A percentile compares a stretch with the other conserved stretches of the same genome.
Evolutionary conservation across 2,113 vertebrate species (phyloP).

Genomic region (Burhinus bistriatus): DNA sequence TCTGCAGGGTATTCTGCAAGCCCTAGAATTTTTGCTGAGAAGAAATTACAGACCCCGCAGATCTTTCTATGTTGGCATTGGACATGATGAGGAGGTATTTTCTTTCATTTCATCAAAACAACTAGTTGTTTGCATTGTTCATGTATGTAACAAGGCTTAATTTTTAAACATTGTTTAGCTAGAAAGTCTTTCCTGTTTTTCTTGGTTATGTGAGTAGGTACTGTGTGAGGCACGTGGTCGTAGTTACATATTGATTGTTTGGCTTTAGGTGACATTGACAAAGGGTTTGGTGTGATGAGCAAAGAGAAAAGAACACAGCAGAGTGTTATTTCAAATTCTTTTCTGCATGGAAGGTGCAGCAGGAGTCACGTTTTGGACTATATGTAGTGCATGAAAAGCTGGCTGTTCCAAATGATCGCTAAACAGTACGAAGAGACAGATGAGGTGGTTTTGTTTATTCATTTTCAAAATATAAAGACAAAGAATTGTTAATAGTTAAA

Average conservation of each 20-base stretch:
- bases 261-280: not conserved
- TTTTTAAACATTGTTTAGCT: not conserved
- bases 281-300: not conserved
- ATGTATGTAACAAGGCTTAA: not conserved
- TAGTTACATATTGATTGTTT: not conserved
- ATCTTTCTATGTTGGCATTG: conserved; percentile 88
- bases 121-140: not conserved
- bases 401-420: not conserved
- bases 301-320: not conserved
- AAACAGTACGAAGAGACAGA: not conserved
- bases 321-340: not conserved
- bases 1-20: conserved; percentile 87
- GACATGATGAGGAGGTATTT: conserved; percentile 93
- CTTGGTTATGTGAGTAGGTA: not conserved
- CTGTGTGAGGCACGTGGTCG: not conserved
- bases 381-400: not conserved
- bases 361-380: not conserved
- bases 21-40: conserved; percentile 86
- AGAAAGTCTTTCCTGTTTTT: not conserved
- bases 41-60: conserved; percentile 82
- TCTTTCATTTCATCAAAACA: not conserved
- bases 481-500: not conserved
- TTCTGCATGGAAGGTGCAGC: not conserved
- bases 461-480: not conserved
- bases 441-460: not conserved